Evolutionary conservation across 2,888 invertebrate genomes (phyloP).

Genomic region (Chloroclysta siterata): DNA sequence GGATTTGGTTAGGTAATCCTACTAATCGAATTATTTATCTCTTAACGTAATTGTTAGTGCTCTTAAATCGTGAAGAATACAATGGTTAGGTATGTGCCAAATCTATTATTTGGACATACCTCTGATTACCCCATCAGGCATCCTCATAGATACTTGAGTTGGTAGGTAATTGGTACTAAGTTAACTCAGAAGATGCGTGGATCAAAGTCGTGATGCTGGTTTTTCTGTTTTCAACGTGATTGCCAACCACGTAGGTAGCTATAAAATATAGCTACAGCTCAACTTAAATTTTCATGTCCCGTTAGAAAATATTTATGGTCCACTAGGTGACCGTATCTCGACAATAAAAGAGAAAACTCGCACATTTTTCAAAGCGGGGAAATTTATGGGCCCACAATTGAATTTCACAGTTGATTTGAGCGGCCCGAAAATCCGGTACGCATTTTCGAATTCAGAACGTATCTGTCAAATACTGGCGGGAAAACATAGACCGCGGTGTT

Average conservation of each 20-base stretch:
- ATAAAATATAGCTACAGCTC: slow-evolving; percentile 12
- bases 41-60: too few species aligned
- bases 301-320: slow-evolving; percentile 41
- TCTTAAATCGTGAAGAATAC: too few species aligned
- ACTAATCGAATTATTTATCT: too few species aligned
- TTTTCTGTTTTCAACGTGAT: too few species aligned
- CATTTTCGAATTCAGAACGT: slow-evolving; percentile 72
- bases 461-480: slow-evolving; percentile 80
- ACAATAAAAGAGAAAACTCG: slow-evolving; percentile 53
- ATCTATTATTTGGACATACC: too few species aligned
- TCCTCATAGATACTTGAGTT: too few species aligned
- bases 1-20: too few species aligned
- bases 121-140: too few species aligned
- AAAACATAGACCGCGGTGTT: slow-evolving; percentile 68
- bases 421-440: slow-evolving; percentile 72
- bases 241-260: slow-evolving; percentile 1
- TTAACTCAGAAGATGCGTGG: too few species aligned
- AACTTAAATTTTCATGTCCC: slow-evolving; percentile 29
- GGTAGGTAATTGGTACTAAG: too few species aligned
- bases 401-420: slow-evolving; percentile 83
- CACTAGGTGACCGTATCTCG: slow-evolving; percentile 41
- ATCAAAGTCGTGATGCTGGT: too few species aligned
- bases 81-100: too few species aligned
- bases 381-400: slow-evolving; percentile 80
- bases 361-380: slow-evolving; percentile 72